Base-by-base conservation (phyloP, 2,113 vertebrate genomes). In the Phylloscopus trochilus region DNA sequence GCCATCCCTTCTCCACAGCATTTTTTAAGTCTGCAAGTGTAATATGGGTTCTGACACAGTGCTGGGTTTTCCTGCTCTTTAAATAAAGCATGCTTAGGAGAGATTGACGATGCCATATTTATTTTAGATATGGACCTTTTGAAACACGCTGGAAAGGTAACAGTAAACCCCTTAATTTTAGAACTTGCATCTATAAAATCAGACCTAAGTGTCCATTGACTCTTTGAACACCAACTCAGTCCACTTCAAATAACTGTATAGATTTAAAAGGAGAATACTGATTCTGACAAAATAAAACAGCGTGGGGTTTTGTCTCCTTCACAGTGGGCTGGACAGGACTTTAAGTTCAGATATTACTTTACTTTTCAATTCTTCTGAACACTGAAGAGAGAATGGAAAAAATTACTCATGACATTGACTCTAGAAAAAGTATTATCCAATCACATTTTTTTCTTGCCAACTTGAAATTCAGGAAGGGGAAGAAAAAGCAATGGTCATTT, bases 351-450 rank as follows among this genome's bases (percentile, higher is more conserved):
- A 77, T 88, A 44, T 67, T 0, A 67, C 16, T n/a, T 79, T 43
- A 46, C 14, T 95, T 91, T 87, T 81, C 66, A 89, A n/a, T 63
- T 44, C 13, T 87, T 89, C 44, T 77, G 23, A 87, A 70, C 15
- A 62, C 15, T 70, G 56, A 91, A 73, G 73, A 80, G 6, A 83
- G 10, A 83, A 83, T 17, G 81, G 26, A 64, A 95, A 83, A 90
- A 60, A 73, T 69, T 4, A 63, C n/a, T 85, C 78, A 47, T 43
- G 43, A 43, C 24, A 66, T 3, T 33, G 72, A 70, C 72, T 51
- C 37, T 41, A 69, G 22, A 49, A 85, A 86, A 89, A 83, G 11
- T 39, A 66, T 75, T 49, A 83, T 53, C 37, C 49, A n/a, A 74
- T 75, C 43, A 35, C n/a, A 83, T 30, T 41, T 70, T 52, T 44